Evolutionary conservation across 2,888 invertebrate species (phyloP), one percentile per base, ranked within the genome.

Genomic region (Morpho deidamia): DNA sequence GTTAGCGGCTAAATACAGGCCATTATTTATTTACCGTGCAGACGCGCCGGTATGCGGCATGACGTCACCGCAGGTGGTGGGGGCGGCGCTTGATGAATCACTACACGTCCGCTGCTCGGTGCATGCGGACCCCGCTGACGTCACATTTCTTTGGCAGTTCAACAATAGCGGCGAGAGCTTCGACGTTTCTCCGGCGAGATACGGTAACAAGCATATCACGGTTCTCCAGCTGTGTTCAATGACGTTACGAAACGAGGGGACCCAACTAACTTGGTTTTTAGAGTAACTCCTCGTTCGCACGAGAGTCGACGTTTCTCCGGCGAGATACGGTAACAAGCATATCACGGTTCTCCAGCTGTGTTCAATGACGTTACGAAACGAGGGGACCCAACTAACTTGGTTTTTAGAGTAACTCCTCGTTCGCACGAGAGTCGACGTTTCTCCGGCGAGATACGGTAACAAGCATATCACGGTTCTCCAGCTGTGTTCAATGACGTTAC

Each of bases 131-230:
- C 97, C 97, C 1, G 92, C 92, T 68, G 95, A 95, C 75, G 95
- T 97, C 64, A 93, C 93, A 48, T 97, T 97, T 78, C 90, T 94
- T 53, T 97, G 97, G 97, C 95, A 96, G 74, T 96, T 97, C 83
- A 97, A 96, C 78, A 96, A 96, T 76, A 96, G 96, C 67, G 96
- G 96, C 12, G 96, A 96, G 73, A 95, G 94, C 71, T 95, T 95
- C 71, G 95, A 95, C 74, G 95, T 95, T 2, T 93, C 95, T 9
- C 94, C 95, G n/a, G 94, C 88, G 11, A 78, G 90, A 81, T 90
- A 88, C 59, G 89, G 90, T 90, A 65, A 56, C 23, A 23, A 23
- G 23, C 23, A 23, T 23, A 2, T n/a, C 23, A 23, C 2, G 2
- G 23, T 23, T 23, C 23, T 23, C 23, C 2, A 5, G 3, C 23